phyloP scores from a whole-genome alignment of 2,113 vertebrate genomes.

The Nibea coibor region DNA sequence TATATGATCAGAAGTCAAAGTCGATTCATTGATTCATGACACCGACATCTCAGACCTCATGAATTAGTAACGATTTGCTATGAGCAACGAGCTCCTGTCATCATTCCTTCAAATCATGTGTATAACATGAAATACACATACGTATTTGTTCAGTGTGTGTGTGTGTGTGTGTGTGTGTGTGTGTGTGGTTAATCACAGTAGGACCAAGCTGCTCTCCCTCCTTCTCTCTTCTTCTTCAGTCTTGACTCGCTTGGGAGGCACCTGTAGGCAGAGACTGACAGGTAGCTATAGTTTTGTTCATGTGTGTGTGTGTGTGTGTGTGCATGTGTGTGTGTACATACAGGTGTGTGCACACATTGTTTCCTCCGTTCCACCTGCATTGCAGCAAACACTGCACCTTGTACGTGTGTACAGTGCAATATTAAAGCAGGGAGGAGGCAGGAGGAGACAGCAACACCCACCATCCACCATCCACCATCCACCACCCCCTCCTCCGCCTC shows the following conservation, averaged over 20 bases:
- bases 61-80: neutral
- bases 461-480: too few species aligned
- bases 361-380: conserved; percentile 52
- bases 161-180: neutral
- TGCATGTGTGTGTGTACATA: neutral
- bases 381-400: conserved; percentile 58
- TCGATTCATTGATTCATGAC: neutral
- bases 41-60: neutral
- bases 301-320: conserved; percentile 9
- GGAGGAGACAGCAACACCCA: neutral
- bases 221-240: conserved; percentile 37
- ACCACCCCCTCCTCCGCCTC: neutral
- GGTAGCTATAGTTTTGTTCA: conserved; percentile 30
- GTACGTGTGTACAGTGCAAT: conserved; percentile 14
- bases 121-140: neutral
- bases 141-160: neutral
- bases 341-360: neutral
- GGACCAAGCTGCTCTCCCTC: conserved; percentile 37
- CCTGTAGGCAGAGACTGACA: conserved; percentile 56
- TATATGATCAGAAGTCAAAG: neutral
- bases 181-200: conserved; percentile 34
- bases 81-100: neutral
- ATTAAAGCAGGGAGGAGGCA: conserved; percentile 21
- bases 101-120: neutral
- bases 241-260: conserved; percentile 48